Evolutionary conservation across 1,140 invertebrate species (phyloP).

Genomic region (Thaumatotibia leucotreta): DNA sequence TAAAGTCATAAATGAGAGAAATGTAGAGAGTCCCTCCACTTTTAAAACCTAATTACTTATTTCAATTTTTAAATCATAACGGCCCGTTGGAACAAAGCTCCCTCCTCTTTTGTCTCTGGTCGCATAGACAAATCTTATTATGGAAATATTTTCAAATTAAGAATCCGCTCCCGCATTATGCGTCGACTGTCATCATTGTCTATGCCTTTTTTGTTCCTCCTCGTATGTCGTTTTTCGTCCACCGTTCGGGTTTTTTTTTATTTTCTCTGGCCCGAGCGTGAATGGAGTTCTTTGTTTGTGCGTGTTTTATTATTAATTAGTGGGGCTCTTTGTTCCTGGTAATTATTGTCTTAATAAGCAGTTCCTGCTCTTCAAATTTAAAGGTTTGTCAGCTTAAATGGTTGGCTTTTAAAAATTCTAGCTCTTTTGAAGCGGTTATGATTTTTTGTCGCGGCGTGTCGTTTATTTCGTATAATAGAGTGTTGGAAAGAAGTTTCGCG

Average conservation of each 20-base stretch:
- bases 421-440: conserved; percentile 43
- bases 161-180: conserved; percentile 73
- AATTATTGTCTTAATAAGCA: conserved; percentile 76
- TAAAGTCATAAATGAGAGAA: background rate
- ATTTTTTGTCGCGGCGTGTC: conserved; percentile 17
- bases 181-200: conserved; percentile 74
- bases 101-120: conserved; percentile 63
- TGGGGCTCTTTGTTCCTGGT: conserved; percentile 73
- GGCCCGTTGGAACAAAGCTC: conserved; percentile 62
- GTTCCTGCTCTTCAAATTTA: conserved; percentile 66
- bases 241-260: conserved; percentile 74
- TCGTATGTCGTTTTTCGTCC: conserved; percentile 75
- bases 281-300: conserved; percentile 73
- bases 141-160: conserved; percentile 77
- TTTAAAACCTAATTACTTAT: conserved; percentile 49
- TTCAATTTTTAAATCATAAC: conserved; percentile 69
- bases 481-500: conserved; percentile 68
- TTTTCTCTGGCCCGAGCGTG: conserved; percentile 68
- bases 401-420: conserved; percentile 29
- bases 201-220: conserved; percentile 70
- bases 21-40: background rate
- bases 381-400: conserved; percentile 63
- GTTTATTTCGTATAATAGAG: conserved; percentile 61
- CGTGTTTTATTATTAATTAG: conserved; percentile 77
- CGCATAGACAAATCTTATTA: conserved; percentile 75